These are phyloP conservation scores for Platycercus adscitus DNA, from an alignment of 2,113 vertebrate species.

Conservation along the genomic window DNA sequence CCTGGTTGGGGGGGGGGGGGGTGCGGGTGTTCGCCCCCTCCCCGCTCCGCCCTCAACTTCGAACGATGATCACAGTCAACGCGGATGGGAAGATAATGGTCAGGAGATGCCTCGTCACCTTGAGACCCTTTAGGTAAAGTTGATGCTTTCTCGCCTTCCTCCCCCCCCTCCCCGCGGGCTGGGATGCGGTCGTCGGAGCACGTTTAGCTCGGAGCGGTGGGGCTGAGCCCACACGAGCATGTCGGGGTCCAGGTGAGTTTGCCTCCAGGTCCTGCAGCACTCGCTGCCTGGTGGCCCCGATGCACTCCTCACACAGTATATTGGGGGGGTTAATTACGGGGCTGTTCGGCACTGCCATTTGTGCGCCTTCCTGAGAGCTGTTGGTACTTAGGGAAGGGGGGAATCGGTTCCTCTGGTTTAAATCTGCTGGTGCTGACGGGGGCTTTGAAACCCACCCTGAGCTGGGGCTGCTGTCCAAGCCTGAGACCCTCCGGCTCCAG, in stretches of 20 bases:
- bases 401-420: not conserved
- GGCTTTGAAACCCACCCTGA: not conserved
- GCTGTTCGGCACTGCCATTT: not conserved
- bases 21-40: not conserved
- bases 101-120: constrained; percentile 95
- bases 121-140: constrained; percentile 98
- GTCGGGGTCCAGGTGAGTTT: not conserved
- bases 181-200: not conserved
- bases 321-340: not conserved
- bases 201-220: not conserved
- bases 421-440: not conserved
- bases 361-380: not conserved
- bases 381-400: fast-evolving
- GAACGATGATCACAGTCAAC: constrained; percentile 83
- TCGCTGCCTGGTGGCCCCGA: fast-evolving
- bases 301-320: fast-evolving
- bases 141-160: not conserved
- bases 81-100: constrained; percentile 91
- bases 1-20: not conserved
- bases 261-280: not conserved
- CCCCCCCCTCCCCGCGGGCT: not conserved
- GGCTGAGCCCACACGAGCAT: fast-evolving
- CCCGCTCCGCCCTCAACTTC: constrained; percentile 9
- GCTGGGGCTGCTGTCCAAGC: not conserved
- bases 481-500: not conserved